Conservation (phyloP, 2,113 vertebrate genomes). For the Marmota monax region DNA sequence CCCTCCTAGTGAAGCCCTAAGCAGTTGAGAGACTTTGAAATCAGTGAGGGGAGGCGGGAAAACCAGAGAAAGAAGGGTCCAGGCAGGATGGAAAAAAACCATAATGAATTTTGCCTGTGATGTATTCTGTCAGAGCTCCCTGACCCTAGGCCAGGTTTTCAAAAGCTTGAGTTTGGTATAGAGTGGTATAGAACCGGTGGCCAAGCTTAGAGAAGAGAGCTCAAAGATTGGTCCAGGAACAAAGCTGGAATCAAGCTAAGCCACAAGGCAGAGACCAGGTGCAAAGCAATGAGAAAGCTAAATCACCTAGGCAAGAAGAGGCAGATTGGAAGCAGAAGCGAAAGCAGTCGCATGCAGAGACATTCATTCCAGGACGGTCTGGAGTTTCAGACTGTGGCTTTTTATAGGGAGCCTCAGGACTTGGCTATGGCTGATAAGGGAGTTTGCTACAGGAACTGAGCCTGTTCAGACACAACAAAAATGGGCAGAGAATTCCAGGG, state of each 20-base stretch:
- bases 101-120: neutral
- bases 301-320: constrained; percentile 39
- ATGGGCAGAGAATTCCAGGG: constrained; percentile 42
- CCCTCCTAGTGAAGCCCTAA: neutral
- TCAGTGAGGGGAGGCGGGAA: neutral
- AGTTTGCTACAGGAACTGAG: constrained; percentile 7
- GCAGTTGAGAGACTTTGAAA: constrained; percentile 16
- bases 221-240: constrained; percentile 53
- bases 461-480: constrained; percentile 29
- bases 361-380: neutral
- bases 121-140: neutral
- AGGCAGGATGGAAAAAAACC: neutral
- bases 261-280: constrained; percentile 67
- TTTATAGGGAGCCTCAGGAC: constrained; percentile 58
- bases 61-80: neutral
- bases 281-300: constrained; percentile 53
- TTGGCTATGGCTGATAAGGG: neutral
- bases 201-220: neutral
- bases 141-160: neutral
- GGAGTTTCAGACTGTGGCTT: constrained; percentile 4
- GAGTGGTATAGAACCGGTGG: neutral
- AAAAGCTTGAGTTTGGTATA: neutral
- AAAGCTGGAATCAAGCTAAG: constrained; percentile 47
- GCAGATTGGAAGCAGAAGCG: neutral
- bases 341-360: neutral